These are phyloP conservation scores for Epinotia ramella DNA, from an alignment of 2,888 invertebrate genomes.

Conservation along the genomic window DNA sequence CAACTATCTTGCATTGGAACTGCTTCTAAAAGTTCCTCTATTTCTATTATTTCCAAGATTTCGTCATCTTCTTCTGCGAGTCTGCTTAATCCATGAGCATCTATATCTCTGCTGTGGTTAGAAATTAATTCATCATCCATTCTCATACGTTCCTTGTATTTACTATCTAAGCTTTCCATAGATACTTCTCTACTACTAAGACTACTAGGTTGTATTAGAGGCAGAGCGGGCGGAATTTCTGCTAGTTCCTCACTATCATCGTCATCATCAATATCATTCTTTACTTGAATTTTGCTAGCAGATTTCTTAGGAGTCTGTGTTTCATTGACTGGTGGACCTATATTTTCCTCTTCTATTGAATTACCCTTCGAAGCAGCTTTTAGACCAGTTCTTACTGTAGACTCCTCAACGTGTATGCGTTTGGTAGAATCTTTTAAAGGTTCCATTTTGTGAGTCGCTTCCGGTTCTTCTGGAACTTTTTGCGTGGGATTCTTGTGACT, in stretches of 20 bases:
- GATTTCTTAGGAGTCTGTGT: slow-evolving; percentile 60
- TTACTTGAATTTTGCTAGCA: slow-evolving; percentile 65
- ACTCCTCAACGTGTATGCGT: slow-evolving; percentile 85
- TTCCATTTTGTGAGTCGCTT: slow-evolving; percentile 74
- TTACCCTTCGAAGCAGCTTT: slow-evolving; percentile 82
- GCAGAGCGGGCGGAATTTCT: slow-evolving; percentile 92
- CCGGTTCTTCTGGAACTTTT: slow-evolving; percentile 66
- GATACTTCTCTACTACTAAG: slow-evolving; percentile 93
- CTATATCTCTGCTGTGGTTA: slow-evolving; percentile 84
- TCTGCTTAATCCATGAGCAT: slow-evolving; percentile 79
- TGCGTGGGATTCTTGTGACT: slow-evolving; percentile 63
- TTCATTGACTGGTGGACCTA: slow-evolving; percentile 71
- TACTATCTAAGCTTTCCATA: slow-evolving; percentile 92
- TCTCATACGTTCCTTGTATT: slow-evolving; percentile 89
- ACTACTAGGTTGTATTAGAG: slow-evolving; percentile 89
- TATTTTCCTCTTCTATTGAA: slow-evolving; percentile 81
- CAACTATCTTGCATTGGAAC: slow-evolving; percentile 95
- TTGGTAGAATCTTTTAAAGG: slow-evolving; percentile 82
- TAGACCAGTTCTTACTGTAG: slow-evolving; percentile 86
- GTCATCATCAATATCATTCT: slow-evolving; percentile 87
- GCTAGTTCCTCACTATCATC: slow-evolving; percentile 93
- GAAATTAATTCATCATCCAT: slow-evolving; percentile 85
- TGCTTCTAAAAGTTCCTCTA: slow-evolving; percentile 91
- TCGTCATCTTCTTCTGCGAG: slow-evolving; percentile 86
- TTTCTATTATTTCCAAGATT: slow-evolving; percentile 92